Percentiles rank a stretch among this genome's conserved stretches.
phyloP scores from a whole-genome alignment of 2,113 vertebrate species.

The Onychostoma macrolepis region DNA sequence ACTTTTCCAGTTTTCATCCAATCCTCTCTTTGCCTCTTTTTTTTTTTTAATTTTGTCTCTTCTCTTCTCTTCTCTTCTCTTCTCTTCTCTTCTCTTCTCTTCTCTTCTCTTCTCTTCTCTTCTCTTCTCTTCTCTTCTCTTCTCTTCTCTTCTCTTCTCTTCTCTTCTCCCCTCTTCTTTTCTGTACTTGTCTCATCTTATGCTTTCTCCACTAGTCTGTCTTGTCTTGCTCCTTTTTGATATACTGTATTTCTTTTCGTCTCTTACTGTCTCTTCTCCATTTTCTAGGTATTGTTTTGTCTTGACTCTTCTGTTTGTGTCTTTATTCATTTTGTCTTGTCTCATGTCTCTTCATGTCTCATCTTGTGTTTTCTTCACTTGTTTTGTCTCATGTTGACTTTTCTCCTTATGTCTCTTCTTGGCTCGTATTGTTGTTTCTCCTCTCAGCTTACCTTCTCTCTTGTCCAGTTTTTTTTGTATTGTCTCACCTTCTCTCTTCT shows the following conservation, averaged over 20 bases:
- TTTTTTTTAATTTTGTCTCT: no score
- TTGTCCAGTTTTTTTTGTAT: neutral
- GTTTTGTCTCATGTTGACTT: no score
- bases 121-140: no score
- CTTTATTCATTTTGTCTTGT: slow-evolving; percentile 15
- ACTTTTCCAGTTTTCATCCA: neutral
- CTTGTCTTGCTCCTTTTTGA: no score
- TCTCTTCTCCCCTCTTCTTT: neutral
- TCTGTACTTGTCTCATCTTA: neutral
- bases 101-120: neutral
- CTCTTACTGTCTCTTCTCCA: neutral
- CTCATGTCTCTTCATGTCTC: neutral
- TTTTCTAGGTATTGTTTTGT: neutral
- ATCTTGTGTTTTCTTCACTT: no score
- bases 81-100: neutral
- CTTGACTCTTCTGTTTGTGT: neutral
- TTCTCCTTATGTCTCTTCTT: no score
- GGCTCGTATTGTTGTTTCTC: neutral
- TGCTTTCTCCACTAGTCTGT: no score
- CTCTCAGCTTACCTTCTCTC: neutral
- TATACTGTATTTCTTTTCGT: no score
- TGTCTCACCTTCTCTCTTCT: neutral
- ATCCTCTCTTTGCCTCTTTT: neutral
- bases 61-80: neutral
- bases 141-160: neutral